Evolutionary conservation across 2,888 invertebrate genomes (phyloP), one percentile per base, ranked within the genome.

Genomic region (Lacanobia wlatinum): DNA sequence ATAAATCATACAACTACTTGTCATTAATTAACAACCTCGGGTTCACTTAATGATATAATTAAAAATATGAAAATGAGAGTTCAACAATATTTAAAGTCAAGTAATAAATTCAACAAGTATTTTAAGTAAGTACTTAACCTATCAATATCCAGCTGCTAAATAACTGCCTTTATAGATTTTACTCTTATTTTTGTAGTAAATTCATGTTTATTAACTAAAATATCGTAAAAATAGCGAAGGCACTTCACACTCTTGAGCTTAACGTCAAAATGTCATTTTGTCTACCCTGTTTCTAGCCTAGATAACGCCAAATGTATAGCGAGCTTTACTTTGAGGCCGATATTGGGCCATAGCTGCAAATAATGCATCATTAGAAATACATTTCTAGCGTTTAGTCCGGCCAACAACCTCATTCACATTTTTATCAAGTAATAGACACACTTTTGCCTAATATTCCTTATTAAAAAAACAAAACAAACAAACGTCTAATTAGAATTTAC

Each of bases 11-110:
- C 70, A 80, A 70, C 90, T 88, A 88, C 79, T 86, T 89, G 83
- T 87, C 87, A 87, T 85, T 85, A 87, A 82, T 82, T 66, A 87
- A 89, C 87, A 87, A 89, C 85, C 84, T 87, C 80, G 83, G 89
- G 85, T 88, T 87, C 84, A 81, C 84, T 83, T 88, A 87, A 70
- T 72, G 55, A 67, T 77, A 67, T 77, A 82, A 83, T 87, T 80
- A 84, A 86, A 87, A 84, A 90, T 90, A 86, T 85, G 80, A 89
- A 90, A 88, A 90, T 90, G 89, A 92, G 89, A 91, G 89, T 91
- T 93, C 89, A 95, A 95, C 95, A 94, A 93, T 86, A 86, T 89
- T 93, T 91, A 94, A 92, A 94, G 92, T 93, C 90, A 91, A 87
- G 76, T 83, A 76, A 84, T 87, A 87, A 87, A 84, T 84, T 86